These are phyloP conservation scores for Agraylea sexmaculata DNA, from an alignment of 1,140 invertebrate genomes.

Conservation along the genomic window DNA sequence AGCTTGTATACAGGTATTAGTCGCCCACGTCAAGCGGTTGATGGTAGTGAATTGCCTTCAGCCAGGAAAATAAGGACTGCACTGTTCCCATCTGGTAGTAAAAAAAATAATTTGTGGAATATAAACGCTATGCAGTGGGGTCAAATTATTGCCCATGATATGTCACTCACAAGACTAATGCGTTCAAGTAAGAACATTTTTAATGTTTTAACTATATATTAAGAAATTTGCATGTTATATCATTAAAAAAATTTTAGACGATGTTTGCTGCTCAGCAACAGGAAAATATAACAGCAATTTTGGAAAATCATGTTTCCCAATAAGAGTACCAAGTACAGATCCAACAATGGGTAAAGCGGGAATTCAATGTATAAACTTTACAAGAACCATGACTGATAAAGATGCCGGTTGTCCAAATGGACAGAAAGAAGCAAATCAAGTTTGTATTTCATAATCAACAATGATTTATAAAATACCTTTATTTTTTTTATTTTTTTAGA, in stretches of 20 bases:
- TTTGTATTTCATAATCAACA: constrained; percentile 1
- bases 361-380: constrained; percentile 24
- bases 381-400: constrained; percentile 33
- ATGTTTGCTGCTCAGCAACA: constrained; percentile 9
- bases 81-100: constrained; percentile 36
- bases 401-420: constrained; percentile 39
- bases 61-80: constrained; percentile 40
- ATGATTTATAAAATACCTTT: too few species aligned
- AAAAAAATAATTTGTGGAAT: constrained; percentile 35
- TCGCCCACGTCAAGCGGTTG: constrained; percentile 20
- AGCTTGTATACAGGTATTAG: constrained; percentile 4
- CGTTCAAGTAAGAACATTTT: constrained; percentile 1
- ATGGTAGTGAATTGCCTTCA: constrained; percentile 30
- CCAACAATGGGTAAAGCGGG: constrained; percentile 10
- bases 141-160: constrained; percentile 51
- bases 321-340: constrained; percentile 12
- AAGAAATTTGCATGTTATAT: background rate
- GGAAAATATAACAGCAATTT: constrained; percentile 8
- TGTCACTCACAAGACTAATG: constrained; percentile 25
- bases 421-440: constrained; percentile 9
- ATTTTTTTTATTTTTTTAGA: constrained; percentile 37
- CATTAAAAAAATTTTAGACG: constrained; percentile 4
- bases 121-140: constrained; percentile 47
- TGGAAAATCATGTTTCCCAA: constrained; percentile 14
- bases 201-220: background rate